Evolutionary conservation across 2,113 vertebrate species (phyloP).

Genomic region (Muntiacus reevesi): DNA sequence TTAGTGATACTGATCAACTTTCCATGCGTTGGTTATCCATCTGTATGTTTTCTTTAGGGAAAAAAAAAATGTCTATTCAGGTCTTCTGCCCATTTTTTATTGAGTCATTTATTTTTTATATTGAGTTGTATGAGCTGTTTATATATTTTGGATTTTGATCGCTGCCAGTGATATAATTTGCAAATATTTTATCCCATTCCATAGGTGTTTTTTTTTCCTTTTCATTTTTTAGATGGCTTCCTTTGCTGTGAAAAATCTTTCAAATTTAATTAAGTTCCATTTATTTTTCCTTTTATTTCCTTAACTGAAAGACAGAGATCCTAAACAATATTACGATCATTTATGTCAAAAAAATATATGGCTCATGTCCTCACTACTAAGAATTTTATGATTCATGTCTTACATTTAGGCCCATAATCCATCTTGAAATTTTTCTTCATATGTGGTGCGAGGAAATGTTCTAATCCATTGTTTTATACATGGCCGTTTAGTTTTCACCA

Average conservation of each 20-base stretch:
- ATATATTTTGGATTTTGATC: neutral
- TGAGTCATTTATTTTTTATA: neutral
- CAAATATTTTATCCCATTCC: neutral
- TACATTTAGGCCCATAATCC: neutral
- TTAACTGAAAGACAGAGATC: rapidly evolving
- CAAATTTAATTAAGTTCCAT: neutral
- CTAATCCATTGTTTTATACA: neutral
- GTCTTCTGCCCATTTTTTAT: neutral
- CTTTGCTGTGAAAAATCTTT: neutral
- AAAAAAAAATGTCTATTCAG: neutral
- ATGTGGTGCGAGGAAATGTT: neutral
- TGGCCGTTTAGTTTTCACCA: neutral
- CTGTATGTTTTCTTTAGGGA: neutral
- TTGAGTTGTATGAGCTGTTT: neutral
- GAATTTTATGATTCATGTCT: neutral
- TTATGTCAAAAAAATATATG: neutral
- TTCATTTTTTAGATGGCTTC: neutral
- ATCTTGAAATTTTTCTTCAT: neutral
- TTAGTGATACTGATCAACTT: neutral
- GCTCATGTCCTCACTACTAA: neutral
- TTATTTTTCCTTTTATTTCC: neutral
- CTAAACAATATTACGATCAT: neutral
- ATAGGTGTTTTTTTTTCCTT: neutral
- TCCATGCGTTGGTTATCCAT: neutral
- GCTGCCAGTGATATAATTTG: neutral